These are phyloP conservation scores for Gnathonemus echidnorhynchus DNA, from an alignment of 2,113 vertebrate species.

Conservation along the genomic window DNA sequence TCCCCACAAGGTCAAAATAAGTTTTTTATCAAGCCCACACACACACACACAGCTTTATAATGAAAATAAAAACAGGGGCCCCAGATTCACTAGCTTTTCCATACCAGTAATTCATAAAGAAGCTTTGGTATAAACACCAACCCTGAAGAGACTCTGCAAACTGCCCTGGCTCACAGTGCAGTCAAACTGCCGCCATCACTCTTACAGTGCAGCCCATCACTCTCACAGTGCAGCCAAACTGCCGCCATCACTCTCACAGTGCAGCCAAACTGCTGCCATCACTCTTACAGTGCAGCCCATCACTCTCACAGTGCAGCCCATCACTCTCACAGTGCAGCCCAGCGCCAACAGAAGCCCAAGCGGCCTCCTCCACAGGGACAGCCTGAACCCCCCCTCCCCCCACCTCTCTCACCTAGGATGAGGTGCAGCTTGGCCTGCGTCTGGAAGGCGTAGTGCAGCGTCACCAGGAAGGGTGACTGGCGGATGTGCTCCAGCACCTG, in stretches of 20 bases:
- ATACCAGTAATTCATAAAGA: not conserved
- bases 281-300: no score
- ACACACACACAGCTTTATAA: not conserved
- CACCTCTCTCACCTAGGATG: constrained; percentile 70
- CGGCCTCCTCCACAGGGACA: constrained; percentile 8
- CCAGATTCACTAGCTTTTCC: not conserved
- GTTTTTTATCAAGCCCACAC: no score
- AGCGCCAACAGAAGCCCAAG: not conserved
- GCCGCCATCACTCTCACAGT: no score
- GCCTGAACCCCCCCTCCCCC: constrained; percentile 6
- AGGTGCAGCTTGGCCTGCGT: constrained; percentile 85
- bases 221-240: no score
- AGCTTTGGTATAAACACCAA: not conserved
- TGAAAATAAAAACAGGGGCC: not conserved
- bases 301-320: no score
- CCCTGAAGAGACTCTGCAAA: not conserved
- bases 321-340: not conserved
- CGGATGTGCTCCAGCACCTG: constrained; percentile 84
- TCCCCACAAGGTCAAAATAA: no score
- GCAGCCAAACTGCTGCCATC: no score
- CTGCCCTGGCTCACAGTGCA: not conserved
- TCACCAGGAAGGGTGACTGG: constrained; percentile 84
- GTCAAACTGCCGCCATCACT: no score
- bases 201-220: no score
- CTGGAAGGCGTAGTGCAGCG: constrained; percentile 88